These are phyloP conservation scores for Caloenas nicobarica DNA, from an alignment of 2,113 vertebrate species.

Conservation along the genomic window DNA sequence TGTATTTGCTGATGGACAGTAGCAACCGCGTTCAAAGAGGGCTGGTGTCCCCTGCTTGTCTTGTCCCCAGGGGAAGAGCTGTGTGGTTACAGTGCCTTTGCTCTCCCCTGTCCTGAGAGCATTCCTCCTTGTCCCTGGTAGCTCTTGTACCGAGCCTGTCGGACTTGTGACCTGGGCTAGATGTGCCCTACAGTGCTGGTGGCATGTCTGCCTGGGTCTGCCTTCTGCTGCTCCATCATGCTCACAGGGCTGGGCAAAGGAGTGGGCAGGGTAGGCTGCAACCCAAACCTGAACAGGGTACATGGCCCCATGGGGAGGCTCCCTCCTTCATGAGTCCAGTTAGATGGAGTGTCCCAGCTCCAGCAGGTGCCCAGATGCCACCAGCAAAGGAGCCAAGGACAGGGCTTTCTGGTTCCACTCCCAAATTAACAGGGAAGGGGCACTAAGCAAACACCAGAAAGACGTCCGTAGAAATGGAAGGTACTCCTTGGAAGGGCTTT, in stretches of 20 bases:
- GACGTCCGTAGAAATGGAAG: fast-evolving
- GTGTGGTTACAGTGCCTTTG: background rate
- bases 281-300: background rate
- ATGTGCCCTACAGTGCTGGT: background rate
- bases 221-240: background rate
- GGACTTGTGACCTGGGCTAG: background rate
- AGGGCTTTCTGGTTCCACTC: background rate
- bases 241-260: background rate
- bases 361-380: background rate
- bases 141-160: background rate
- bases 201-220: background rate
- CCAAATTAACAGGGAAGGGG: background rate
- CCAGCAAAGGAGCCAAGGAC: background rate
- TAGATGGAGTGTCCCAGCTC: background rate
- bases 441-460: background rate
- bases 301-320: fast-evolving
- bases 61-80: background rate
- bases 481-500: background rate
- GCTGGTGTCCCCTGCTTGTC: background rate
- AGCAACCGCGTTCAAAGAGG: background rate
- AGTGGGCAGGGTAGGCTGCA: background rate
- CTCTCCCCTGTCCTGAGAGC: background rate
- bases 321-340: background rate
- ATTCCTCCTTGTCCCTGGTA: background rate
- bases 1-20: background rate